These are phyloP conservation scores for Junco hyemalis DNA, from an alignment of 2,113 vertebrate genomes.

Conservation along the genomic window DNA sequence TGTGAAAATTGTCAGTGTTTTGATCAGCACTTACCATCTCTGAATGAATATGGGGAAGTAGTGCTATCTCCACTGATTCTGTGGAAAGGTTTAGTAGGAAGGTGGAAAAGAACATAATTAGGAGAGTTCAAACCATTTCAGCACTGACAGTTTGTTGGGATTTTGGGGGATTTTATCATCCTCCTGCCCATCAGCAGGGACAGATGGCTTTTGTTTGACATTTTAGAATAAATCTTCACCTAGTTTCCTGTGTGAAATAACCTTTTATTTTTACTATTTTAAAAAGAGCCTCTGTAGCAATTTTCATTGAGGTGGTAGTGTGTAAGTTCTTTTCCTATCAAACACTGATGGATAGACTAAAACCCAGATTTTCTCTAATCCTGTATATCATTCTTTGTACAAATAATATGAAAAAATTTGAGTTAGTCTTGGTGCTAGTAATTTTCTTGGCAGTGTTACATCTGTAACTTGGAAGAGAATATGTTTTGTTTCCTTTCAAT, in stretches of 20 bases:
- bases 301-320: background rate
- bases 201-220: background rate
- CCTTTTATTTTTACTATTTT: background rate
- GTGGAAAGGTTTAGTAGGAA: background rate
- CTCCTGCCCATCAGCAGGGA: background rate
- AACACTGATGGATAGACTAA: background rate
- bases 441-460: background rate
- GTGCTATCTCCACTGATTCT: background rate
- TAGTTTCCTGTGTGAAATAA: background rate
- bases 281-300: background rate
- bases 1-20: background rate
- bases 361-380: background rate
- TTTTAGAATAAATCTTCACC: background rate
- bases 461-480: background rate
- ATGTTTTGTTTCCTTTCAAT: background rate
- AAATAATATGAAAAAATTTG: background rate
- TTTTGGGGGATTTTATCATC: background rate
- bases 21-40: background rate
- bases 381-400: background rate
- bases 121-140: background rate
- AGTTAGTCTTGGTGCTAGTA: background rate
- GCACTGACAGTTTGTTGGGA: background rate
- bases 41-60: background rate
- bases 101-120: background rate
- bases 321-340: background rate